Evolutionary conservation across 1,140 invertebrate genomes (phyloP).

Genomic region (Nephotettix cincticeps): DNA sequence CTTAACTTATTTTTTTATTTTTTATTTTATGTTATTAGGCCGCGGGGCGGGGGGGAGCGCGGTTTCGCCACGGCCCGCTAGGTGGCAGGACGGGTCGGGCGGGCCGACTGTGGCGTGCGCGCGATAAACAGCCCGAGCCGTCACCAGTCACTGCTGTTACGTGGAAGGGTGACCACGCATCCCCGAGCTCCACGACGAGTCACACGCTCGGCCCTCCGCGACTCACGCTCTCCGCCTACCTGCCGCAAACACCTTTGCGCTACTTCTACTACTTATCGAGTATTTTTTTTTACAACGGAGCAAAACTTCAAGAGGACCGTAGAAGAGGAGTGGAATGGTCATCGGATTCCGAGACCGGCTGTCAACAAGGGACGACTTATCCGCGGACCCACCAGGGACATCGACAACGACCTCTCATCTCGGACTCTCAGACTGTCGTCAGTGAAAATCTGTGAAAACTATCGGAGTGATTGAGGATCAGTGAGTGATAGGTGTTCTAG

Average conservation of each 20-base stretch:
- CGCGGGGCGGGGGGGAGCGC: constrained; percentile 24
- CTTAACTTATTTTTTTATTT: no score
- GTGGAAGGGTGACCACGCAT: constrained; percentile 5
- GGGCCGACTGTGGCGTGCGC: constrained; percentile 53
- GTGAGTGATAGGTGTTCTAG: constrained; percentile 25
- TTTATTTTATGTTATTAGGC: no score
- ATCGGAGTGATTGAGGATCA: no score
- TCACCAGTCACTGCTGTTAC: constrained; percentile 22
- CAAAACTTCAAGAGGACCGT: not conserved
- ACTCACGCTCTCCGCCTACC: no score
- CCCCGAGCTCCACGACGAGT: not conserved
- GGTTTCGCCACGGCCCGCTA: constrained; percentile 30
- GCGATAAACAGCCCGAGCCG: constrained; percentile 39
- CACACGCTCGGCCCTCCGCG: not conserved
- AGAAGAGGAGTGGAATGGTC: constrained; percentile 17
- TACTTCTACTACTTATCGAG: no score
- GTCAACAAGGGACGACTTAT: not conserved
- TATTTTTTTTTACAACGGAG: no score
- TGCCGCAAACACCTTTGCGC: no score
- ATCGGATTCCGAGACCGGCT: not conserved
- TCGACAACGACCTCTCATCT: no score
- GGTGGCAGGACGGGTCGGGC: constrained; percentile 53
- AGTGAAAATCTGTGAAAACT: no score
- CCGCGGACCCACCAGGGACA: no score
- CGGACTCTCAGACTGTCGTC: no score